These are phyloP conservation scores for Ophioninae sp. DNA, from an alignment of 2,888 invertebrate species.

Conservation along the genomic window DNA sequence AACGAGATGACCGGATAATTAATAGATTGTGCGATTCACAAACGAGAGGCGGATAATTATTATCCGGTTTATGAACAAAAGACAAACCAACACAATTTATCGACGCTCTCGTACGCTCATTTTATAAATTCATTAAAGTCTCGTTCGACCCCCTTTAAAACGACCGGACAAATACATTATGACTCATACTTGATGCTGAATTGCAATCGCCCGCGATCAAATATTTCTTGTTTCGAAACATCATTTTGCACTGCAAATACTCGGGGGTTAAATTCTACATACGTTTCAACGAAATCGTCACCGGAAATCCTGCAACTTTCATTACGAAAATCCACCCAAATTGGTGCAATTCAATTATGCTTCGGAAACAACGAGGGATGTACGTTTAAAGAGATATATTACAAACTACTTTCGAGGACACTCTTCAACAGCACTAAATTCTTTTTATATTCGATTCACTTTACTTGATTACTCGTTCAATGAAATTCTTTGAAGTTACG, in stretches of 20 bases:
- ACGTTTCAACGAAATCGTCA: neutral
- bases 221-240: neutral
- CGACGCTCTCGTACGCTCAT: slow-evolving; percentile 6
- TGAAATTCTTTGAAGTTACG: too few species aligned
- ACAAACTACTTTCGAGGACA: too few species aligned
- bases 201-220: neutral
- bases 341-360: neutral
- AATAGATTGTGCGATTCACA: slow-evolving; percentile 42
- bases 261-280: neutral
- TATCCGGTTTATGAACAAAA: slow-evolving; percentile 54
- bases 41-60: slow-evolving; percentile 53
- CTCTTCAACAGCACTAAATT: too few species aligned
- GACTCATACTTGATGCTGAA: neutral
- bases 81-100: slow-evolving; percentile 43
- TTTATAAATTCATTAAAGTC: slow-evolving; percentile 23
- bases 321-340: neutral
- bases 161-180: slow-evolving; percentile 6
- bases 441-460: too few species aligned
- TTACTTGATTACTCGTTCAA: too few species aligned
- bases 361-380: neutral
- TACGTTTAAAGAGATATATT: neutral
- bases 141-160: slow-evolving; percentile 4
- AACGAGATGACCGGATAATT: slow-evolving; percentile 58
- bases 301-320: neutral
- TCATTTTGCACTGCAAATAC: slow-evolving; percentile 1